Evolutionary conservation across 2,797 vertebrate species (phyloP).

Genomic region (Somateria mollissima): DNA sequence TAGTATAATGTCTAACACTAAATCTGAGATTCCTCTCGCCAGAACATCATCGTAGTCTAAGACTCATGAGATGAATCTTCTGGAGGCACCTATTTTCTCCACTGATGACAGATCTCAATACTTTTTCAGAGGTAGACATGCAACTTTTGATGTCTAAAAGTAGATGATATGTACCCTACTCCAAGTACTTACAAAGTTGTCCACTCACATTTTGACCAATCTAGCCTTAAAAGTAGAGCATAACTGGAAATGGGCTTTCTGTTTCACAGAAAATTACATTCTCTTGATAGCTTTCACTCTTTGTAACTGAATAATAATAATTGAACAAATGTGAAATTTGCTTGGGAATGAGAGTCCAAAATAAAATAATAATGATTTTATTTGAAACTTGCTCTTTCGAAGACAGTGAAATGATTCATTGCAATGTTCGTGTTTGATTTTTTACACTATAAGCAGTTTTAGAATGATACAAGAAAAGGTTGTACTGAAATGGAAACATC

Average conservation of each 20-base stretch:
- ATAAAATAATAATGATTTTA: slow-evolving; percentile 5
- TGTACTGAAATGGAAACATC: slow-evolving; percentile 24
- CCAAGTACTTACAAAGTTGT: neutral
- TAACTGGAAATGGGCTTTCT: neutral
- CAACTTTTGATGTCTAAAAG: no score
- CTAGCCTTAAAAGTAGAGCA: neutral
- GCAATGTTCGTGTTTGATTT: slow-evolving; percentile 6
- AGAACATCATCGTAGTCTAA: no score
- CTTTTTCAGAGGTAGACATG: no score
- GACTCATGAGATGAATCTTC: no score
- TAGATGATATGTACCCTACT: no score
- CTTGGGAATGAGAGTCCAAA: neutral
- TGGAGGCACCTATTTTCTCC: no score
- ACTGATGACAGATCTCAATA: no score
- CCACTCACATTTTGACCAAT: neutral
- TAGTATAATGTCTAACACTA: no score
- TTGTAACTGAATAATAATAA: neutral
- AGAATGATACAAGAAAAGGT: slow-evolving; percentile 4
- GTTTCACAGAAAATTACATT: neutral
- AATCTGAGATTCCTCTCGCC: no score
- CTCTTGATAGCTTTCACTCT: neutral
- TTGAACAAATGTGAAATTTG: neutral
- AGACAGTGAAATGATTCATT: neutral
- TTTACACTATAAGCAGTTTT: neutral
- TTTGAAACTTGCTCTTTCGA: neutral